A percentile compares a stretch with the other conserved stretches of the same genome.
These are phyloP conservation scores for Aldrovandia affinis DNA, from an alignment of 2,797 vertebrate genomes.

Conservation along the genomic window DNA sequence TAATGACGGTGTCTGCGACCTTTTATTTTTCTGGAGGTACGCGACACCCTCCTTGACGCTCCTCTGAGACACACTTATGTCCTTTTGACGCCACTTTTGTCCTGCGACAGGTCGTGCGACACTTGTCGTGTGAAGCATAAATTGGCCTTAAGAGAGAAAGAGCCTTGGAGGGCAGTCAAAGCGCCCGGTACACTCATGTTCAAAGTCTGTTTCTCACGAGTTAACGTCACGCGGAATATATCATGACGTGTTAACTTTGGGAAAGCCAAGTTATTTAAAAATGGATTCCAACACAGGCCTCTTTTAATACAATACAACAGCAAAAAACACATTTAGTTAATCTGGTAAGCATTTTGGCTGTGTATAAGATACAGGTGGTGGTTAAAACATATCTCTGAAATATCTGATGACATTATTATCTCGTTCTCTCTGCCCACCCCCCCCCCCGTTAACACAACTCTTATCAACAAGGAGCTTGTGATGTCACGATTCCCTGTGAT, in stretches of 20 bases:
- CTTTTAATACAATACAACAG: not conserved
- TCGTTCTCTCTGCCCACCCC: conserved; percentile 14
- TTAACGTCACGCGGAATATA: not conserved
- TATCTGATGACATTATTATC: no score
- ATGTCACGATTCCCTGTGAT: not conserved
- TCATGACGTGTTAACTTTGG: not conserved
- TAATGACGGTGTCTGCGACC: no score
- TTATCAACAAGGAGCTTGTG: not conserved
- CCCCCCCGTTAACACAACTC: not conserved
- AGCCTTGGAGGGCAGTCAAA: not conserved
- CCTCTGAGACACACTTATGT: no score
- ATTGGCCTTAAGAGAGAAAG: no score
- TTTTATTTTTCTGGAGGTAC: no score
- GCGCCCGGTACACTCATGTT: conserved; percentile 3
- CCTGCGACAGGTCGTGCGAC: no score
- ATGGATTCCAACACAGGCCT: not conserved
- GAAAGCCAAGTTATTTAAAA: conserved; percentile 14
- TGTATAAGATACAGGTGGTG: not conserved
- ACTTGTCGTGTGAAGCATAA: no score
- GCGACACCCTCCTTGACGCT: no score
- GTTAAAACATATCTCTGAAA: conserved; percentile 27
- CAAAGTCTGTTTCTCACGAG: not conserved
- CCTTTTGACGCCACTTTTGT: no score
- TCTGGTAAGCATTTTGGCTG: not conserved
- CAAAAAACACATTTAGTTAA: not conserved